Base-by-base conservation (phyloP, 2,888 invertebrate genomes). In the Zeuzera pyrina region DNA sequence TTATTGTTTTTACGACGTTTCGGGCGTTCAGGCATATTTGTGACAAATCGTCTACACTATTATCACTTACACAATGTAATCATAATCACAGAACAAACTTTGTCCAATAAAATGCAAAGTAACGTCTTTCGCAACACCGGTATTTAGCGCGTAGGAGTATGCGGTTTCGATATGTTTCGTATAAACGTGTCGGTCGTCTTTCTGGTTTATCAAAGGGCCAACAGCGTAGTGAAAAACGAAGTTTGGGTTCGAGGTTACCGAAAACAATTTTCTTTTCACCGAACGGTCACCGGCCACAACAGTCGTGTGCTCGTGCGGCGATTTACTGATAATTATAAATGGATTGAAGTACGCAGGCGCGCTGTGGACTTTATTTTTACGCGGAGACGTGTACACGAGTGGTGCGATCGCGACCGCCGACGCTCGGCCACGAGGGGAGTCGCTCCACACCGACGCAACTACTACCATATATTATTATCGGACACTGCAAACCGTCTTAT, bases 281-380 rank as follows among this genome's bases (percentile, higher is more conserved):
- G 65, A 70, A 63, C 71, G 65, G 63, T 61, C 57, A 68, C 69
- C 69, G 68, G 54, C 59, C 60, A 65, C 69, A 69, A 66, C 72
- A 70, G 76, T 76, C 74, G 72, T 74, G 71, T 69, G 70, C 77
- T 65, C 72, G 70, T 64, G 67, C 73, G 59, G 65, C 72, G 78
- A 70, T 81, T 81, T 81, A 81, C 81, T 83, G 79, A 81, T 83
- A 81, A 83, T 83, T 81, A 76, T 79, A 81, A 78, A 79, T 76
- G 69, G 65, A 68, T 74, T 68, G 72, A 77, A 79, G 79, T 83
- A 65, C 78, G 69, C 77, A 67, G 66, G 72, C 72, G 72, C 65
- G 64, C 69, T 61, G 72, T 70, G 52, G 78, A 79, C 77, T 79
- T 81, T 83, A 83, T 83, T 83, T 83, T 81, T 81, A 81, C 66